phyloP scores from a whole-genome alignment of 1,140 invertebrate genomes.

The Micrasema minimum region DNA sequence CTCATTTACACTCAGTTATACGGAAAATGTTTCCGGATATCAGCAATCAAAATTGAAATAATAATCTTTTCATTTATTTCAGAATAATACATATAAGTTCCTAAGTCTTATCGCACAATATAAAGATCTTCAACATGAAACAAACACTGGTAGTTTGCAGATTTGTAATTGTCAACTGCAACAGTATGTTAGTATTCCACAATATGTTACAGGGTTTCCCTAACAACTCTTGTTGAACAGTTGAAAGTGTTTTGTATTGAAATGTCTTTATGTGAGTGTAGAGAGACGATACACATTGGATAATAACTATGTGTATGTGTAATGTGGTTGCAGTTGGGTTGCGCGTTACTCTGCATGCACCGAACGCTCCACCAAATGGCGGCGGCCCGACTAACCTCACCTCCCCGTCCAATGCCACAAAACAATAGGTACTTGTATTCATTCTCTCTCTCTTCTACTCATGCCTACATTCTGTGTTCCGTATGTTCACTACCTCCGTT shows the following conservation, averaged over 20 bases:
- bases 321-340: conserved; percentile 67
- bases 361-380: conserved; percentile 52
- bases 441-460: conserved; percentile 16
- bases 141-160: conserved; percentile 12
- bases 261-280: conserved; percentile 30
- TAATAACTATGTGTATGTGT: conserved; percentile 54
- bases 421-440: conserved; percentile 53
- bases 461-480: conserved; percentile 42
- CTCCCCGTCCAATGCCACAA: conserved; percentile 54
- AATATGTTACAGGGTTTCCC: background rate
- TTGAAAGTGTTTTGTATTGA: conserved; percentile 27
- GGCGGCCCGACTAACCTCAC: conserved; percentile 53
- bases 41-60: background rate
- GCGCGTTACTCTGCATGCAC: conserved; percentile 66
- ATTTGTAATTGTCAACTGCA: background rate
- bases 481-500: no score
- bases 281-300: conserved; percentile 44
- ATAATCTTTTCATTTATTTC: conserved; percentile 24
- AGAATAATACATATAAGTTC: conserved; percentile 12
- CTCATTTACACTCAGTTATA: no score
- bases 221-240: conserved; percentile 17
- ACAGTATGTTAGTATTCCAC: background rate
- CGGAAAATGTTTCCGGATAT: no score
- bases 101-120: background rate
- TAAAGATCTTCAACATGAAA: conserved; percentile 23